phyloP scores from a whole-genome alignment of 2,797 vertebrate species.

The Bradypodion ventrale region DNA sequence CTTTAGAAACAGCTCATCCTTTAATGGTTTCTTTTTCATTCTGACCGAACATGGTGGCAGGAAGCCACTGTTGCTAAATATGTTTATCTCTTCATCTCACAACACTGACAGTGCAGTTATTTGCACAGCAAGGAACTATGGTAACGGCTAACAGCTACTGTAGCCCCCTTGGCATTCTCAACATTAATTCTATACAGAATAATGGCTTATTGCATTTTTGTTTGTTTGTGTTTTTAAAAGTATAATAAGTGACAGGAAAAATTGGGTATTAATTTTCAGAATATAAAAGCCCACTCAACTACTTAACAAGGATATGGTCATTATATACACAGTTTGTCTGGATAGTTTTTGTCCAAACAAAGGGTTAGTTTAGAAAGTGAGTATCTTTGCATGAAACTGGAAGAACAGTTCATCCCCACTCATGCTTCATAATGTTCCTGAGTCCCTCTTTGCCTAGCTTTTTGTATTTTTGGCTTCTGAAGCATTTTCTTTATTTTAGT shows the following conservation, averaged over 20 bases:
- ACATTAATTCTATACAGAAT: background rate
- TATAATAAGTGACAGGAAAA: background rate
- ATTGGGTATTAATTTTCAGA: background rate
- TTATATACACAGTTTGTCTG: background rate
- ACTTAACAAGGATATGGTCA: background rate
- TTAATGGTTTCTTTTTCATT: conserved; percentile 49
- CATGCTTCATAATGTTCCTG: too few relatives aligned
- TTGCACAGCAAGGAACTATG: conserved; percentile 62
- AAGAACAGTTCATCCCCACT: background rate
- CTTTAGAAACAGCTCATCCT: conserved; percentile 51
- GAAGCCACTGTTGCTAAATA: conserved; percentile 67
- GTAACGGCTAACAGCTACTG: conserved; percentile 59
- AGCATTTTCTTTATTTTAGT: background rate
- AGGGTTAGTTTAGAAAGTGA: background rate
- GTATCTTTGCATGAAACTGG: background rate
- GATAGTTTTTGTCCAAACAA: background rate
- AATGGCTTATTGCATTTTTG: background rate
- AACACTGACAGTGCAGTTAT: conserved; percentile 55
- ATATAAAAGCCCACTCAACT: background rate
- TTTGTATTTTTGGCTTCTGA: background rate
- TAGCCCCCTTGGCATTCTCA: conserved; percentile 54
- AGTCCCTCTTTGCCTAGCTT: background rate
- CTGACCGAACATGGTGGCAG: conserved; percentile 57
- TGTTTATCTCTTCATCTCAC: conserved; percentile 63
- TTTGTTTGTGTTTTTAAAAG: background rate